These are phyloP conservation scores for Mycalesis mineus DNA, from an alignment of 2,888 invertebrate species.

Conservation along the genomic window DNA sequence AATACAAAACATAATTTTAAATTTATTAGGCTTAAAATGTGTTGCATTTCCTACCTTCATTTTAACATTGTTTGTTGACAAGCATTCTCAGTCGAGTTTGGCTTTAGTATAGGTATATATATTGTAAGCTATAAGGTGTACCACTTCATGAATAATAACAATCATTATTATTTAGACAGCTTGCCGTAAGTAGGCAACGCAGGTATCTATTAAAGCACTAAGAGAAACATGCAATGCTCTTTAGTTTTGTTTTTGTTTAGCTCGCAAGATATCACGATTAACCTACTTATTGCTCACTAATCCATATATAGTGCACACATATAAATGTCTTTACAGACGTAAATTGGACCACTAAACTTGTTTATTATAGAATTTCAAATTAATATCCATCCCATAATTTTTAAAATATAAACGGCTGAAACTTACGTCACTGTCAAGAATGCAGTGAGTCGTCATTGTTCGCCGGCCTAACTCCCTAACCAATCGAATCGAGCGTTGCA, in stretches of 20 bases:
- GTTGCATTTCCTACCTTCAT: too few species aligned
- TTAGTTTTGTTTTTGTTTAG: slow-evolving; percentile 6
- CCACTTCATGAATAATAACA: neutral
- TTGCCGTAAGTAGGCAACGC: neutral
- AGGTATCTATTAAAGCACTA: neutral
- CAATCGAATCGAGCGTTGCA: too few species aligned
- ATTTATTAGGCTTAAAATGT: too few species aligned
- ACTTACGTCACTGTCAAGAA: too few species aligned
- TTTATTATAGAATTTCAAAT: neutral
- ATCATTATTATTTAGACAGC: neutral
- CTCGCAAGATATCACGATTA: slow-evolving; percentile 2
- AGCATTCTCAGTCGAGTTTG: too few species aligned
- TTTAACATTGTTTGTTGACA: too few species aligned
- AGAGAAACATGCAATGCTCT: slow-evolving; percentile 1
- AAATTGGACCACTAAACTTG: neutral
- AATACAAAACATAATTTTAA: too few species aligned
- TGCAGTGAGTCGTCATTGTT: too few species aligned
- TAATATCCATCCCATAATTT: neutral
- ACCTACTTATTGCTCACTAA: slow-evolving; percentile 2
- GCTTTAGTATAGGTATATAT: too few species aligned
- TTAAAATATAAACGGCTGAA: too few species aligned
- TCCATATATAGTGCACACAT: neutral
- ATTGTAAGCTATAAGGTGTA: too few species aligned
- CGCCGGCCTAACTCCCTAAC: too few species aligned
- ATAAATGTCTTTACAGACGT: slow-evolving; percentile 1